These are phyloP conservation scores for Latrodectus hesperus DNA, from an alignment of 2,888 invertebrate genomes.

Conservation along the genomic window DNA sequence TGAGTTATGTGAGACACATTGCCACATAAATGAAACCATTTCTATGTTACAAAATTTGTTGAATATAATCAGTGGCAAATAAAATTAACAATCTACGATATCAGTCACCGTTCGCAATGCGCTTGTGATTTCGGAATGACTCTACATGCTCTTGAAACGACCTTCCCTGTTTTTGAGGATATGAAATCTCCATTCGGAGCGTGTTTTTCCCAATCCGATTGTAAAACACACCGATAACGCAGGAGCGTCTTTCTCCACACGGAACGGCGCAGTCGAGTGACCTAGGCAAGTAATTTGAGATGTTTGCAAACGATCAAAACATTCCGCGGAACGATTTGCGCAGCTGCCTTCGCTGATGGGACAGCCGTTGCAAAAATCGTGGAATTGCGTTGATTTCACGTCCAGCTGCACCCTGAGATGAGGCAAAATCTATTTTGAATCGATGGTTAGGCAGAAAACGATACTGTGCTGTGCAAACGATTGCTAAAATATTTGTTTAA, in stretches of 20 bases:
- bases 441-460: not conserved
- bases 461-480: no score
- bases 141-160: no score
- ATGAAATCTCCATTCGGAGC: not conserved
- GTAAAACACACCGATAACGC: not conserved
- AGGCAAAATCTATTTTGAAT: conserved; percentile 26
- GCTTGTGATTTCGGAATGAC: no score
- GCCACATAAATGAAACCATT: no score
- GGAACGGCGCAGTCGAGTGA: not conserved
- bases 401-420: conserved; percentile 16
- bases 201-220: not conserved
- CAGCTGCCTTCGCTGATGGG: conserved; percentile 9
- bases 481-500: no score
- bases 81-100: no score
- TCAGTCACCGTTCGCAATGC: no score
- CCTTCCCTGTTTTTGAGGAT: no score
- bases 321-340: conserved; percentile 8
- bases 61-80: no score
- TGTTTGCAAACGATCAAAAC: conserved; percentile 30
- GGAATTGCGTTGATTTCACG: not conserved
- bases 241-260: not conserved
- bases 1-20: no score
- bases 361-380: conserved; percentile 11
- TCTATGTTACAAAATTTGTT: no score
- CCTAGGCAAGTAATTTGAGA: not conserved